These are phyloP conservation scores for Gavialis gangeticus DNA, from an alignment of 2,113 vertebrate genomes.

Conservation along the genomic window DNA sequence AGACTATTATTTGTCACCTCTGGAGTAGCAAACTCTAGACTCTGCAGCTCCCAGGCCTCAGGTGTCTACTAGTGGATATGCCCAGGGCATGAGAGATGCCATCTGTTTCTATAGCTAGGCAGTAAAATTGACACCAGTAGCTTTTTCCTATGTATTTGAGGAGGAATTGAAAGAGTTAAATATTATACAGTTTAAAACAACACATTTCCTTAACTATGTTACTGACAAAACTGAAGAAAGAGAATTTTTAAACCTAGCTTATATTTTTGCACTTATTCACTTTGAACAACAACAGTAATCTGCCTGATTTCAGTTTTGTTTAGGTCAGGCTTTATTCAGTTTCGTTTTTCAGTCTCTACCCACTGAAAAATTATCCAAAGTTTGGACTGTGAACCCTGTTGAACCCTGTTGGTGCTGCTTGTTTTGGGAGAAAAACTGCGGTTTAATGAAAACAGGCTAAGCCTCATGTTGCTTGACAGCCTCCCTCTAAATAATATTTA, in stretches of 20 bases:
- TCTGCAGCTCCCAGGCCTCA: no score
- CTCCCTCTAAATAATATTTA: slow-evolving; percentile 1
- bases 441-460: background rate
- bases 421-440: background rate
- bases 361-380: background rate
- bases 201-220: background rate
- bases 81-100: no score
- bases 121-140: background rate
- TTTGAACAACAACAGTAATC: background rate
- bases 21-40: no score
- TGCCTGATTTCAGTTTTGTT: no score
- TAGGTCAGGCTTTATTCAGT: no score
- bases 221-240: background rate
- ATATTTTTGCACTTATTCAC: background rate
- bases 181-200: background rate
- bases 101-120: no score
- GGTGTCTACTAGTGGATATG: no score
- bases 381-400: background rate
- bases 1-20: no score
- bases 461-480: background rate
- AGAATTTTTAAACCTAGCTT: background rate
- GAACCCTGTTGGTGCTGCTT: background rate
- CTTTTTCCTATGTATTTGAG: background rate
- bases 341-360: background rate
- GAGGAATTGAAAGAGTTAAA: background rate